Evolutionary conservation across 2,888 invertebrate genomes (phyloP), one percentile per base, ranked within the genome.

Genomic region (Baronia brevicornis): DNA sequence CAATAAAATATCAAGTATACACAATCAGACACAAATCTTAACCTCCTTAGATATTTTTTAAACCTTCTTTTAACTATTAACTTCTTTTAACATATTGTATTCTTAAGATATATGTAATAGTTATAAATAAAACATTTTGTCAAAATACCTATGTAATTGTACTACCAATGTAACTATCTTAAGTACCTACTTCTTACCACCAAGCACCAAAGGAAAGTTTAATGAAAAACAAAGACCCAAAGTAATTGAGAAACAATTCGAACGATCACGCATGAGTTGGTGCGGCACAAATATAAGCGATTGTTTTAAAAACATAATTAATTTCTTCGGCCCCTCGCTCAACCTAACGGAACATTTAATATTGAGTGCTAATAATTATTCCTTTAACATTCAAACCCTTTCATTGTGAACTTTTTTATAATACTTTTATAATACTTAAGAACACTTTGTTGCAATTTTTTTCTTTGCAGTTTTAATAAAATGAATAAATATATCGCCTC

Each of bases 231-330:
- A 82, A 79, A 80, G 78, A 69, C 67, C 54, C 61, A 51, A 75
- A 79, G 77, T 77, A 79, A 79, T 78, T 62, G 73, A 79, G 70
- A 74, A 84, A 80, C 80, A 82, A 82, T 82, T 84, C 67, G 58
- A 68, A 69, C 63, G 62, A 69, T 68, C 74, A 82, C 77, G 82
- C 84, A 77, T 82, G 79, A 82, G 68, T 77, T 61, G 75, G 51
- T 66, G 51, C 73, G 63, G 54, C 57, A 74, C 74, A 77, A 84
- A 79, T 82, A 71, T 71, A 74, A 70, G 63, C 67, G 70, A 82
- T 82, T 84, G 84, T 84, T 84, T 84, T 80, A 69, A 80, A 80
- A 84, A 80, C 75, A 75, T 79, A 75, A 82, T 79, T 79, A 79
- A 80, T 80, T 82, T 79, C 60, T 63, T 63, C 65, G 62, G 72